Evolutionary conservation across 2,888 invertebrate species (phyloP), one percentile per base, ranked within the genome.

Genomic region (Coenonympha glycerion): DNA sequence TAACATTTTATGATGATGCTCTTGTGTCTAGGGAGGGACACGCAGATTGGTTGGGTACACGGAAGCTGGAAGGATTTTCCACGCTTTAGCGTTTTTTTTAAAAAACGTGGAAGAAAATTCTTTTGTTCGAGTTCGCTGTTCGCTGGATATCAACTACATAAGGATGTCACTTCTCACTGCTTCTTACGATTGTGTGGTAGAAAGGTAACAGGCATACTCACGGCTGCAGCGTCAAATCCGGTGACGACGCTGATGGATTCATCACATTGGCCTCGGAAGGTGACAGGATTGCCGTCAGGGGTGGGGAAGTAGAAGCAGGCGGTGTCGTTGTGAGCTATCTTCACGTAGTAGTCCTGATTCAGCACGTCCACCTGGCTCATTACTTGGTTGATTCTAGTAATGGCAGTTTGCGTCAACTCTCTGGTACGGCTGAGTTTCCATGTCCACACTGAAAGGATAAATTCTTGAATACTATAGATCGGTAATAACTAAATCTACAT

Each of bases 361-460:
- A 75, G 58, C 0, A 73, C 71, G 3, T 65, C 48, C 6, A 72
- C 59, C 1, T 22, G 47, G 5, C 58, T 42, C 0, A 76, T 58
- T 2, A 67, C 53, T 28, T 53, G 48, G 21, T 71, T 63, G 11
- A 79, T 72, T 24, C 59, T 60, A 2, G 42, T 37, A 3, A 33
- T 54, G 11, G 71, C 72, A 1, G 39, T 24, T 3, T 42, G 18
- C 4, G 64, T 59, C 6, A 76, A 49, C 9, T 63, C 55, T 22
- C 61, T 60, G 2, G 58, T 54, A 9, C 77, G 67, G 50, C 76
- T 74, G 4, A 79, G 57, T 45, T 74, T 77, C 79, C 79, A 79
- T 44, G 73, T 73, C 63, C 63, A 73, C 2, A 79, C 79, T 79
- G 52, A 16, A 57, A 65, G 11, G 18, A 9, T n/a, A n/a, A 15